Conservation (phyloP, 2,113 vertebrate genomes). For the Corythaeola cristata region DNA sequence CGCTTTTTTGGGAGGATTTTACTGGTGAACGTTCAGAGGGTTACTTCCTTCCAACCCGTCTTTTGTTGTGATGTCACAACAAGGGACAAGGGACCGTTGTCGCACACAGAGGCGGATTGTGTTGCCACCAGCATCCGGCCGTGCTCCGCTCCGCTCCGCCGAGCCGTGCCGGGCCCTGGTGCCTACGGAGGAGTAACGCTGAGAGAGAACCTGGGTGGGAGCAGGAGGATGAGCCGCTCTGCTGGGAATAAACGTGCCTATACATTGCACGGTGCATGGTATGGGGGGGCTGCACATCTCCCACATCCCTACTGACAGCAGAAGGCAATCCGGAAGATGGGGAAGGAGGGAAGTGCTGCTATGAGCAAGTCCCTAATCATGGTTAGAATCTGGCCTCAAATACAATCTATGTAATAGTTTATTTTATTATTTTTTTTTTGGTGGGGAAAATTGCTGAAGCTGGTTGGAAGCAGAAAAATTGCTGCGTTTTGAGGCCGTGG, state of each 20-base stretch:
- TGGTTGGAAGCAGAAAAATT: not conserved
- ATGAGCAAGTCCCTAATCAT: not conserved
- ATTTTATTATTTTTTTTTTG: not conserved
- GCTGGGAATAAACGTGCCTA: not conserved
- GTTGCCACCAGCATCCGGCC: not conserved
- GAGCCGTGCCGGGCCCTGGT: rapidly evolving
- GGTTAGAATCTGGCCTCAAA: not conserved
- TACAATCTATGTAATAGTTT: not conserved
- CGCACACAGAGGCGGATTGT: not conserved
- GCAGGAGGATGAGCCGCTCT: not conserved
- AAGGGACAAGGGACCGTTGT: not conserved
- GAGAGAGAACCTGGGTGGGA: not conserved
- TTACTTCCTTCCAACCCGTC: not conserved
- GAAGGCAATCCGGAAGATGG: not conserved
- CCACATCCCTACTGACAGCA: not conserved
- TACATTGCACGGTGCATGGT: not conserved
- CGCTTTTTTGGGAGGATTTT: not conserved
- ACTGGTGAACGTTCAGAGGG: not conserved
- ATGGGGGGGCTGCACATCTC: not conserved
- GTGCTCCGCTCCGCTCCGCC: not conserved
- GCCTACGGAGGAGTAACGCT: rapidly evolving
- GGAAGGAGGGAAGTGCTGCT: not conserved
- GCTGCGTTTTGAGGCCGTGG: not conserved
- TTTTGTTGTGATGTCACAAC: not conserved
- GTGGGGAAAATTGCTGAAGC: not conserved